phyloP scores from a whole-genome alignment of 2,113 vertebrate genomes.

The Ameiurus melas region DNA sequence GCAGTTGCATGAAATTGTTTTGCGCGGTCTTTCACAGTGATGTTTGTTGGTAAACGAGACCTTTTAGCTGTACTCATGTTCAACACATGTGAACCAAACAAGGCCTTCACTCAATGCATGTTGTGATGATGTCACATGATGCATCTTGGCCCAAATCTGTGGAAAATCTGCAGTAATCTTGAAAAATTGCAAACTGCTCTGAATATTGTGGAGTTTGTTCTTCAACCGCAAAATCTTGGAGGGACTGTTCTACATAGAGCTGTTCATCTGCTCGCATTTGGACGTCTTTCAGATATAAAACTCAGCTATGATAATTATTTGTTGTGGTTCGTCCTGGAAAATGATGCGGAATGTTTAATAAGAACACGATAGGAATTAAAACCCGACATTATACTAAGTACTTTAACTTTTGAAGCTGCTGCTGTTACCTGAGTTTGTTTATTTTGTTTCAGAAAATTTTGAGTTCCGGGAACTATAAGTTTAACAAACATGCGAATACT shows the following conservation, averaged over 20 bases:
- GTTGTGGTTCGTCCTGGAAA: neutral
- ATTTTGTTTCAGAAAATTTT: neutral
- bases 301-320: neutral
- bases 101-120: no score
- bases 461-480: neutral
- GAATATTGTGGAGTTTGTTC: no score
- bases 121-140: no score
- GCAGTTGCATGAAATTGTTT: no score
- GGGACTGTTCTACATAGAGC: neutral
- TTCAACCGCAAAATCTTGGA: no score
- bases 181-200: no score
- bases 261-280: neutral
- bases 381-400: neutral
- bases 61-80: no score
- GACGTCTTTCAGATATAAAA: neutral
- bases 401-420: neutral
- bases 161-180: no score
- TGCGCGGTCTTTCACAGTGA: no score
- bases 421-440: neutral
- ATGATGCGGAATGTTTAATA: neutral
- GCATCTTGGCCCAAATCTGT: no score
- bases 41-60: no score
- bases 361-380: neutral
- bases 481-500: neutral
- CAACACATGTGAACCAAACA: no score